Conservation (phyloP, 2,797 vertebrate species). For the Smutsia temminckii region DNA sequence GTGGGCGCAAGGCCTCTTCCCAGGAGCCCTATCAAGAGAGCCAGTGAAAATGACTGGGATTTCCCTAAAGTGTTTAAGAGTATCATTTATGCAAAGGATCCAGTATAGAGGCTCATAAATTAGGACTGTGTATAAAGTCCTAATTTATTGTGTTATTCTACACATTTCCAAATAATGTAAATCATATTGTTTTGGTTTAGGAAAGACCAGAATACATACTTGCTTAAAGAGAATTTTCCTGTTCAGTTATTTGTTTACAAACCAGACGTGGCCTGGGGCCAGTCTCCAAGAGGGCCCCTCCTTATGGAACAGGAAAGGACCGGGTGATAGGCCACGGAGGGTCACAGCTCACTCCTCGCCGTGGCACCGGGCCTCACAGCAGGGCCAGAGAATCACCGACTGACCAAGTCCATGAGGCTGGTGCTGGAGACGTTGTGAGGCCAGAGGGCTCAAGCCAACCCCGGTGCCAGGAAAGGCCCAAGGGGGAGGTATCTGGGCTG, state of each 20-base stretch:
- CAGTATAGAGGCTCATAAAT: rapidly evolving
- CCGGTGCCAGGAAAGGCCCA: too few species aligned
- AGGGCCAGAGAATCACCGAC: too few species aligned
- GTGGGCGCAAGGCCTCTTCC: neutral
- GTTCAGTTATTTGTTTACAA: neutral
- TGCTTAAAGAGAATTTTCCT: rapidly evolving
- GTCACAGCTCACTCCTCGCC: too few species aligned
- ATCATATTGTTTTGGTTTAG: too few species aligned
- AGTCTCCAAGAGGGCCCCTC: neutral
- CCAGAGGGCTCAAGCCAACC: too few species aligned
- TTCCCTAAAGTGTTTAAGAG: neutral
- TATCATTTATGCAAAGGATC: neutral
- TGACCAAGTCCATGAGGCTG: too few species aligned
- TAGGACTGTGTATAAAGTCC: neutral
- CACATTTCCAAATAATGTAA: too few species aligned
- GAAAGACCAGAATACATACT: rapidly evolving
- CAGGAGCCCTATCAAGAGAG: neutral
- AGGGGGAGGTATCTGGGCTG: too few species aligned
- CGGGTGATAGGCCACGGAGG: too few species aligned
- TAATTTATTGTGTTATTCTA: neutral
- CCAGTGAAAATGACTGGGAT: neutral
- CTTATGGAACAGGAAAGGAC: neutral
- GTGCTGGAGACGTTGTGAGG: too few species aligned
- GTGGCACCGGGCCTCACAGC: too few species aligned
- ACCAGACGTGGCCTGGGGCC: neutral